Evolutionary conservation across 2,113 vertebrate genomes (phyloP).

Genomic region (Nycticebus coucang): DNA sequence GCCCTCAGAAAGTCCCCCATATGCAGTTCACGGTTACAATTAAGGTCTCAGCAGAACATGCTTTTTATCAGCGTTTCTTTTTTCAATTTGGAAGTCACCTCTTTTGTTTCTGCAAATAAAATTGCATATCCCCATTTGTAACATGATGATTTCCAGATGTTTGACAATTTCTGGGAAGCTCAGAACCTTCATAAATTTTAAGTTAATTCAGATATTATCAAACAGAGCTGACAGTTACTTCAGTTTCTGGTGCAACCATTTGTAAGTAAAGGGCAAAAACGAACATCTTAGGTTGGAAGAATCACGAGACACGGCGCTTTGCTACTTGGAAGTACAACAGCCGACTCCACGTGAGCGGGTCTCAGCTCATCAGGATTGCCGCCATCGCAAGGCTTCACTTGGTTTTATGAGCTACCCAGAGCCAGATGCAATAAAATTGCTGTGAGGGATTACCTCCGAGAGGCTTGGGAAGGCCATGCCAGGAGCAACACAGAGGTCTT

Average conservation of each 20-base stretch:
- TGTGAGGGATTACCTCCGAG: slow-evolving; percentile 54
- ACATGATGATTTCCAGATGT: slow-evolving; percentile 32
- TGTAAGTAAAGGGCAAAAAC: not conserved
- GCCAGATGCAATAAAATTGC: slow-evolving; percentile 57
- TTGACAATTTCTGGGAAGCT: not conserved
- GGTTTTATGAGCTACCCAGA: slow-evolving; percentile 50
- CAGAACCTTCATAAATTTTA: not conserved
- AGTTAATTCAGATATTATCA: not conserved
- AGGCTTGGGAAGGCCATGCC: not conserved
- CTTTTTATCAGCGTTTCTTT: not conserved
- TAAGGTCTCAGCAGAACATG: not conserved
- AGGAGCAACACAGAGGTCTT: slow-evolving; percentile 56
- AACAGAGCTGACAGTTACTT: not conserved
- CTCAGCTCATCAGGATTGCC: slow-evolving; percentile 47
- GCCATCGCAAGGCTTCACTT: slow-evolving; percentile 18
- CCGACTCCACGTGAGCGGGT: slow-evolving; percentile 21
- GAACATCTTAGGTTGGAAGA: not conserved
- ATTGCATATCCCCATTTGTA: not conserved
- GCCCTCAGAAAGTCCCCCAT: not conserved
- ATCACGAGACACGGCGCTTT: not conserved
- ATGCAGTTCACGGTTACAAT: not conserved
- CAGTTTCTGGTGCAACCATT: not conserved
- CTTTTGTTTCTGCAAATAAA: not conserved
- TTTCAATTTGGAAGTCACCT: not conserved
- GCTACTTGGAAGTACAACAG: not conserved